These are phyloP conservation scores for Gibbula magus DNA, from an alignment of 2,888 invertebrate species.

Conservation along the genomic window DNA sequence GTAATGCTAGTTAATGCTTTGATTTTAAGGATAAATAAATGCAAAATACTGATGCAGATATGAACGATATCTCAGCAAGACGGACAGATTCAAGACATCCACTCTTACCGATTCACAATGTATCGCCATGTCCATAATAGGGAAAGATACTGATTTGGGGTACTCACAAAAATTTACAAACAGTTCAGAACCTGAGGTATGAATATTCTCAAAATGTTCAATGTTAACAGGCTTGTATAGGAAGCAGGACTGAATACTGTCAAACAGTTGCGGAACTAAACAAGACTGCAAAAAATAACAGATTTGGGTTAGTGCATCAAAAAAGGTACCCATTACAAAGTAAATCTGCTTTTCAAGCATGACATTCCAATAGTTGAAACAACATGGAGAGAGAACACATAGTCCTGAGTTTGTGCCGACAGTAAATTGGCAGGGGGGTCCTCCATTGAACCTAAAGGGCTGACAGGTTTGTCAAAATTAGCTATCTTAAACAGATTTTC, in stretches of 20 bases:
- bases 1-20: conserved; percentile 14
- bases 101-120: neutral
- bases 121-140: neutral
- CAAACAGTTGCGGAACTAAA: conserved; percentile 14
- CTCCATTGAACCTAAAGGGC: too few relatives aligned
- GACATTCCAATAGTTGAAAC: neutral
- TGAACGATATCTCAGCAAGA: neutral
- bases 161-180: neutral
- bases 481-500: too few relatives aligned
- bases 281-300: conserved; percentile 8
- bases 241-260: conserved; percentile 16
- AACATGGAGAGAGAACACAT: conserved; percentile 20
- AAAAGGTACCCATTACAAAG: neutral
- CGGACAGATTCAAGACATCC: neutral
- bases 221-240: neutral
- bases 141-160: neutral
- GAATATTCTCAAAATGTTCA: neutral
- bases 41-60: conserved; percentile 13
- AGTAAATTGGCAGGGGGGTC: conserved; percentile 1
- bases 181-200: conserved; percentile 1
- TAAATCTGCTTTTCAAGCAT: conserved; percentile 18
- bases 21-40: conserved; percentile 7
- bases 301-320: neutral
- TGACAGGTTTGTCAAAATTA: too few relatives aligned
- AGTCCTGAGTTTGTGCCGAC: conserved; percentile 24